Evolutionary conservation across 1,140 invertebrate species (phyloP).

Genomic region (Eurytemora carolleeae): DNA sequence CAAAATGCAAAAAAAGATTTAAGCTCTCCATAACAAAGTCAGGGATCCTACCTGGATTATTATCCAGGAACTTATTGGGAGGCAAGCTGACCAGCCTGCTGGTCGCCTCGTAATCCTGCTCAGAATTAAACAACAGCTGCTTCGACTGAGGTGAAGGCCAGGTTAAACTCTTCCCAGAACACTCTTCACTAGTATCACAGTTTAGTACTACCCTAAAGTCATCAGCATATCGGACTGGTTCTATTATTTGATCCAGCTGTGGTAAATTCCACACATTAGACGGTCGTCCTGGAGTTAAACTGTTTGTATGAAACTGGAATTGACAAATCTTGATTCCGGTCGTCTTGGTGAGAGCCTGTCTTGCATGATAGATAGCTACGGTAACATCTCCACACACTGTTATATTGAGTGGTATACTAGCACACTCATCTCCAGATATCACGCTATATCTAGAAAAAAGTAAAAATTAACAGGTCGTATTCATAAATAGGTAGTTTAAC

Average conservation of each 20-base stretch:
- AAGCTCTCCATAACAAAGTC: too few species aligned
- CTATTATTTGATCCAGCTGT: not conserved
- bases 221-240: not conserved
- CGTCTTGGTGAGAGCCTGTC: conserved; percentile 45
- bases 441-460: not conserved
- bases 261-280: not conserved
- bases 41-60: too few species aligned
- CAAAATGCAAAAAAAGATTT: too few species aligned
- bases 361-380: conserved; percentile 57
- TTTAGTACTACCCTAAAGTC: not conserved
- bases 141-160: not conserved
- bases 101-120: not conserved
- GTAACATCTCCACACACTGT: conserved; percentile 64
- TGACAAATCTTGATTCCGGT: conserved; percentile 71
- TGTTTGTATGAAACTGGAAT: conserved; percentile 64
- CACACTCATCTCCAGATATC: not conserved
- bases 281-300: conserved; percentile 27
- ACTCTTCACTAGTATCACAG: not conserved
- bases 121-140: not conserved
- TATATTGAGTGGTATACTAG: conserved; percentile 29
- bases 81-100: not conserved
- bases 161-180: not conserved
- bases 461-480: too few species aligned
- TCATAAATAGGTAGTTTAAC: too few species aligned
- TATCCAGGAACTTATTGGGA: too few species aligned